phyloP scores from a whole-genome alignment of 2,113 vertebrate genomes.

The Micromys minutus region DNA sequence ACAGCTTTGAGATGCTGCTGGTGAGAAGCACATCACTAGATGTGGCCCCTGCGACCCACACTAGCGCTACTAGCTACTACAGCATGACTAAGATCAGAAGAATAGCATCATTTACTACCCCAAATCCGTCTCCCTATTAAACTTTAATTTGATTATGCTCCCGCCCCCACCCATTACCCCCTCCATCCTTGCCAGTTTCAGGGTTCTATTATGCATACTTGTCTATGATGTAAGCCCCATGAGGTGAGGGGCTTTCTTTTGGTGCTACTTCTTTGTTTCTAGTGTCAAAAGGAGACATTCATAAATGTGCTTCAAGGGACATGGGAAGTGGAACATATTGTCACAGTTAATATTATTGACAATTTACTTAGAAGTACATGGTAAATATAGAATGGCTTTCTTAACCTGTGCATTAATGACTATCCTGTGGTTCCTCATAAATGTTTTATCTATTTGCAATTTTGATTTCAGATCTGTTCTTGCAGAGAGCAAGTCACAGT shows the following conservation, averaged over 20 bases:
- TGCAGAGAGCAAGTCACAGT: neutral
- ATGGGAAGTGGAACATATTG: neutral
- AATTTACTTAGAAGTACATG: neutral
- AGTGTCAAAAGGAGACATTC: neutral
- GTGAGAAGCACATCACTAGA: neutral
- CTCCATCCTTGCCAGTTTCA: neutral
- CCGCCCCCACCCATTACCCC: too few relatives aligned
- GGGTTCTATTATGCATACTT: neutral
- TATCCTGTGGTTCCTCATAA: neutral
- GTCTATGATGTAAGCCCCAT: neutral
- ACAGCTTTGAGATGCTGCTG: neutral
- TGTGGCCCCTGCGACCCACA: fast-evolving
- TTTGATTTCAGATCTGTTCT: constrained; percentile 25
- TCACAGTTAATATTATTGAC: neutral
- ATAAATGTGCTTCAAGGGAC: neutral
- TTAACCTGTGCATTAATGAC: neutral
- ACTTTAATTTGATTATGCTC: neutral
- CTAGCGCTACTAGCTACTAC: neutral
- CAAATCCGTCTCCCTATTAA: neutral
- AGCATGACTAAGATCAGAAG: neutral
- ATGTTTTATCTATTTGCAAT: neutral
- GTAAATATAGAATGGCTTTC: neutral
- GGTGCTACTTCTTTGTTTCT: neutral
- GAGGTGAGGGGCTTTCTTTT: neutral
- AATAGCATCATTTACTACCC: neutral